These are phyloP conservation scores for Thymelicus sylvestris DNA, from an alignment of 2,888 invertebrate genomes.

Conservation along the genomic window DNA sequence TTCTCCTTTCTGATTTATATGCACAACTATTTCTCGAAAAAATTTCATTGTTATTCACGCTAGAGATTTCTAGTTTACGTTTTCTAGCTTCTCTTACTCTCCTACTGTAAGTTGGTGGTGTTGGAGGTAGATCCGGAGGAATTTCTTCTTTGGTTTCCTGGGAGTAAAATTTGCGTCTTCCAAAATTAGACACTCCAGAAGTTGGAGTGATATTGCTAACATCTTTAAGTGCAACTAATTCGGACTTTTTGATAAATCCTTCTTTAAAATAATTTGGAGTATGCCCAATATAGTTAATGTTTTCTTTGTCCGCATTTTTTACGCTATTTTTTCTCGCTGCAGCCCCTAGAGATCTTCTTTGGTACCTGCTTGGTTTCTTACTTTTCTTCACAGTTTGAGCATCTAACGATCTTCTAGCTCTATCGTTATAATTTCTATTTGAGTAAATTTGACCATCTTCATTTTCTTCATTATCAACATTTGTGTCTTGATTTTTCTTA, in stretches of 20 bases:
- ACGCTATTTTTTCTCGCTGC: constrained; percentile 67
- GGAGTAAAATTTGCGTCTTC: constrained; percentile 62
- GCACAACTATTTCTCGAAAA: constrained; percentile 68
- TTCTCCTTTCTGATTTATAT: constrained; percentile 75
- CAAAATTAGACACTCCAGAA: constrained; percentile 67
- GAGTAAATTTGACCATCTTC: constrained; percentile 54
- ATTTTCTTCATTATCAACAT: constrained; percentile 52
- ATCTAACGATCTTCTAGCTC: constrained; percentile 69
- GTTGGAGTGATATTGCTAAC: constrained; percentile 87
- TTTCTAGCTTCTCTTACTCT: constrained; percentile 79
- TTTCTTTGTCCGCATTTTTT: constrained; percentile 74
- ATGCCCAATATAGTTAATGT: constrained; percentile 78
- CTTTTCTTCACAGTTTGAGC: constrained; percentile 72
- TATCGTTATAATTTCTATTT: constrained; percentile 56
- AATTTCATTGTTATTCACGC: constrained; percentile 55
- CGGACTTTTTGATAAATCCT: constrained; percentile 82
- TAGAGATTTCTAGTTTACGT: constrained; percentile 77
- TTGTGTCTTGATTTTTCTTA: constrained; percentile 72
- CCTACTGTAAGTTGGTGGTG: constrained; percentile 76
- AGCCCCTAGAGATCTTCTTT: constrained; percentile 72
- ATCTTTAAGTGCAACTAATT: constrained; percentile 81
- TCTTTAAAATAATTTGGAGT: constrained; percentile 86
- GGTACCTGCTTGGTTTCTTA: constrained; percentile 78
- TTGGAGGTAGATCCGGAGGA: constrained; percentile 69
- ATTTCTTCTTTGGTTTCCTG: constrained; percentile 66